Evolutionary conservation across 2,888 invertebrate species (phyloP), one percentile per base, ranked within the genome.

Genomic region (Callosobruchus maculatus): DNA sequence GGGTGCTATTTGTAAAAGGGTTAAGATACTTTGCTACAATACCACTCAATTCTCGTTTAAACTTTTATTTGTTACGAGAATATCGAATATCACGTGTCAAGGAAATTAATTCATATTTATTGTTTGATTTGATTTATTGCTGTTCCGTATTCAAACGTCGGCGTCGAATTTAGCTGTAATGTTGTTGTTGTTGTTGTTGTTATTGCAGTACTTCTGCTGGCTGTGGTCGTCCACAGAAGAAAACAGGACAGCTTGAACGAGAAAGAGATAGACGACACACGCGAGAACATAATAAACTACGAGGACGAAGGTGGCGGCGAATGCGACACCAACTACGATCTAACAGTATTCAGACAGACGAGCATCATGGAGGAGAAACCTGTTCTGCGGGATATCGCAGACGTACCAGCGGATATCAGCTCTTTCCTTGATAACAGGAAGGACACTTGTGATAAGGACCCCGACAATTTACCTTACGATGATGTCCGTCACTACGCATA

Each of bases 251-350:
- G 95, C 74, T 93, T 95, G 89, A 93, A 94, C 68, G 94, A 94
- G 84, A 96, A 96, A 84, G 97, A 98, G 82, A 93, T 97, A 79
- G 98, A 99, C 83, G 98, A 99, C 84, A 97, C 98, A 49, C 90
- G 98, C 75, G 99, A 99, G 86, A 99, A 97, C 82, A 97, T 99
- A 77, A 96, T 99, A 81, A 96, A 97, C 81, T 99, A 99, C 84
- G 97, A 97, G 84, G 98, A 99, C 83, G 99, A 99, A 87, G 99
- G 99, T 20, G 98, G 98, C 84, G 99, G 99, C 85, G 97, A 99
- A 86, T 97, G 97, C 0, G 99, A 99, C 85, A 96, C 97, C 0
- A 95, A 94, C 0, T 97, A 95, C 87, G 97, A 97, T 85, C 90
- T 97, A 75, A 94, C 93, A 77, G 94, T 96, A 2, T 90, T 97